Evolutionary conservation across 1,140 invertebrate genomes (phyloP), one percentile per base, ranked within the genome.

Genomic region (Metopolophium dirhodum): DNA sequence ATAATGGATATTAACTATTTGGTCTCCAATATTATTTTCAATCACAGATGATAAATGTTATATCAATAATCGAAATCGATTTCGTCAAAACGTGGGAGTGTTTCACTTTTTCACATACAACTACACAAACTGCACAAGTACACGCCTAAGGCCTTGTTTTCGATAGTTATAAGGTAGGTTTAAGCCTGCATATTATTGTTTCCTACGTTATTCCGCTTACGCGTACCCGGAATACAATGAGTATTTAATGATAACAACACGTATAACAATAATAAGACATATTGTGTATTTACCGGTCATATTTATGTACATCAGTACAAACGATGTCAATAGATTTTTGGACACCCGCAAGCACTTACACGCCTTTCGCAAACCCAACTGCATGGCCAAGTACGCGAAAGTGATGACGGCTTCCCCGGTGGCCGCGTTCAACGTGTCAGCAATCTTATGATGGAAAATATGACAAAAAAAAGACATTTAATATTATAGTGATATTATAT

Each of bases 381-480:
- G 91, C 26, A 92, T 9, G n/a, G 91, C 91, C 35, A 92, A 85
- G 49, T 51, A 92, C 94, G 94, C 95, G 35, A 92, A 83, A 23
- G 91, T 92, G 47, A 92, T 41, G 41, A 86, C 14, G 22, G 82
- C 91, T 54, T 93, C 91, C 4, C 30, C 37, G 14, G 14, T 54
- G 1, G 82, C 45, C 11, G 82, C 77, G 30, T 54, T 57, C 26
- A 92, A 57, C 20, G 82, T 26, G 35, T 41, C 37, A 0, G n/a
- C 2, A 85, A 4, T n/a, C 91, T 93, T 77, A n/a, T n/a, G 30
- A 35, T n/a, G 4, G 82, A 47, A 93, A 54, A 82, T 30, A 77
- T 1, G 26, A 68, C 23, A 37, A 35, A 41, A 90, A 89, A 11
- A 37, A 26, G 2, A 37, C 8, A 8, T 22, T 82, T 22, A 37